Conservation (phyloP, 2,797 vertebrate genomes). For the Cygnus olor region DNA sequence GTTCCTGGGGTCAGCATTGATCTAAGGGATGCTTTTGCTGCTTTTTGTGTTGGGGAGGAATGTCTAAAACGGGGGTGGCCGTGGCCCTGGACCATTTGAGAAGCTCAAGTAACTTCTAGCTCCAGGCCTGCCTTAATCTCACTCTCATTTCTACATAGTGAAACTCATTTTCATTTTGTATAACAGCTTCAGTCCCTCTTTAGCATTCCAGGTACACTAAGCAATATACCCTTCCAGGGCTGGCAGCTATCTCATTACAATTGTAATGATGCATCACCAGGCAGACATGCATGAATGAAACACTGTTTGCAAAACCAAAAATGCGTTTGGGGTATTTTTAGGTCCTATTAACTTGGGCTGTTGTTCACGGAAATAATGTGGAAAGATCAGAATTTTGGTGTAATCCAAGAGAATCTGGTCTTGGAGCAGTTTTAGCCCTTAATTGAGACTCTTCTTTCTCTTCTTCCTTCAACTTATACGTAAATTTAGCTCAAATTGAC, state of each 20-base stretch:
- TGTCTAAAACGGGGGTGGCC: not conserved
- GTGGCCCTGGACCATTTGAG: not conserved
- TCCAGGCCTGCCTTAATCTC: not conserved
- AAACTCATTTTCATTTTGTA: not conserved
- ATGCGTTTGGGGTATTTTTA: constrained; percentile 31
- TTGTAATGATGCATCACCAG: not conserved
- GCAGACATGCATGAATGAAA: not conserved
- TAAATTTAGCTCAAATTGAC: not conserved
- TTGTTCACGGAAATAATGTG: not conserved
- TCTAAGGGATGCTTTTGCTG: not conserved
- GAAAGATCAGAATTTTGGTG: not conserved
- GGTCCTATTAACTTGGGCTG: not conserved
- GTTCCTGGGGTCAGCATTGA: not conserved
- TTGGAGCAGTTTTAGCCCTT: accelerated
- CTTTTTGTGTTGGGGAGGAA: not conserved
- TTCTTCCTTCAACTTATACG: not conserved
- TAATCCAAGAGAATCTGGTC: not conserved
- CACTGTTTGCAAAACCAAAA: constrained; percentile 27
- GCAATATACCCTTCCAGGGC: not conserved
- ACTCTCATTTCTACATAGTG: not conserved
- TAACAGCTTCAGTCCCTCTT: not conserved
- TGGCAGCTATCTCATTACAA: constrained; percentile 1
- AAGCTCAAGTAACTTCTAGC: not conserved
- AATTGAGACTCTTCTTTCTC: not conserved
- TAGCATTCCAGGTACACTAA: not conserved